Conservation (phyloP, 2,113 vertebrate species). For the Sialia sialis region DNA sequence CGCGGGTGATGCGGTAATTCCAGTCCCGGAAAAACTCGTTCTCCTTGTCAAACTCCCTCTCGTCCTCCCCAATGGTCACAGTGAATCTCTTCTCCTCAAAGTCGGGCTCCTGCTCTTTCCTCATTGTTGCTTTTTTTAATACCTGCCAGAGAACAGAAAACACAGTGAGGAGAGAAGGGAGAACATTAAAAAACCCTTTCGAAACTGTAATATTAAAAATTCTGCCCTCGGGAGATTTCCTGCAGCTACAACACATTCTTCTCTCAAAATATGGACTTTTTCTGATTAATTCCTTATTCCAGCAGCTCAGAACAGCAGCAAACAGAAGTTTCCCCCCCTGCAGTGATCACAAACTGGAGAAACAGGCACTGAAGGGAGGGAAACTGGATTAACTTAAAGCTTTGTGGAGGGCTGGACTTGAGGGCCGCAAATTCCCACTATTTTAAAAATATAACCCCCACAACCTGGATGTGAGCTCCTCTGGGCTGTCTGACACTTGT, state of each 20-base stretch:
- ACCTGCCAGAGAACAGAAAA: conserved; percentile 68
- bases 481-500: background rate
- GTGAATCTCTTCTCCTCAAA: conserved; percentile 98
- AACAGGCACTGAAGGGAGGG: background rate
- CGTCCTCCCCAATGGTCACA: conserved; percentile 95
- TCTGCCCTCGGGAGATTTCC: background rate
- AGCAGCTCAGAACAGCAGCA: background rate
- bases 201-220: rapidly evolving
- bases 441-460: background rate
- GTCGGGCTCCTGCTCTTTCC: conserved; percentile 97
- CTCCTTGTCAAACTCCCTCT: conserved; percentile 97
- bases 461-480: background rate
- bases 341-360: background rate
- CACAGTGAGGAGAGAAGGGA: background rate
- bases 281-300: background rate
- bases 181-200: background rate
- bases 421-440: background rate
- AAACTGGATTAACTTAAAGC: background rate
- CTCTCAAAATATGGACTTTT: rapidly evolving
- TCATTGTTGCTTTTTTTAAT: conserved; percentile 95
- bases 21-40: conserved; percentile 96
- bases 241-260: background rate
- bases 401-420: background rate
- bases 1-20: conserved; percentile 90
- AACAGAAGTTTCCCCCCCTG: background rate